A percentile compares a stretch with the other conserved stretches of the same genome.
Evolutionary conservation across 2,888 invertebrate species (phyloP).

Genomic region (Drosophila prostipennis): DNA sequence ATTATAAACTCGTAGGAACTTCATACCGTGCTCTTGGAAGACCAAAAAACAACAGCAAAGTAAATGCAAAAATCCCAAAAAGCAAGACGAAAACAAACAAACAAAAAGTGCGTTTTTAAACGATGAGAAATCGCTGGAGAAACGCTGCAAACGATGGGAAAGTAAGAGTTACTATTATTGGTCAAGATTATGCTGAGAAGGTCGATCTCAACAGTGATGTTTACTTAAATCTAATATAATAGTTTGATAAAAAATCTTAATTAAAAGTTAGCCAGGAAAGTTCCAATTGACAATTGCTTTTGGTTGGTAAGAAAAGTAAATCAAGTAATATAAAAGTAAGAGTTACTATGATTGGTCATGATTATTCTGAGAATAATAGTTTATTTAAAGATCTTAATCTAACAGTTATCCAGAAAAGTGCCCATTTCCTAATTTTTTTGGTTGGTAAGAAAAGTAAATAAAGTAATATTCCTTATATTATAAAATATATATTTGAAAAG

Average conservation of each 20-base stretch:
- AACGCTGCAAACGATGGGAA: constrained; percentile 21
- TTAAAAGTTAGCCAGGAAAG: neutral
- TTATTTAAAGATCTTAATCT: no score
- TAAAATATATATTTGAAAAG: no score
- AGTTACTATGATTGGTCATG: no score
- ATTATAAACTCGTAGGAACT: constrained; percentile 94
- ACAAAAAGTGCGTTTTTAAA: constrained; percentile 48
- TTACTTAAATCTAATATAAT: neutral
- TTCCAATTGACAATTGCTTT: neutral
- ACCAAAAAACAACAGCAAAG: constrained; percentile 86
- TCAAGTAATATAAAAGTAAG: no score
- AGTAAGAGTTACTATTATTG: constrained; percentile 15
- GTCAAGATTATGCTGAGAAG: neutral
- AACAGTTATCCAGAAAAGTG: no score
- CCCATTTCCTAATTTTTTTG: no score
- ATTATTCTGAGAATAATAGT: no score
- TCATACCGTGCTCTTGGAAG: constrained; percentile 99
- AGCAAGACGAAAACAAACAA: constrained; percentile 4
- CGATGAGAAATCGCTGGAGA: constrained; percentile 23
- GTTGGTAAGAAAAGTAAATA: no score
- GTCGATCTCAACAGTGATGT: neutral
- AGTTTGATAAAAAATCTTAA: neutral
- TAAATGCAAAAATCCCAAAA: constrained; percentile 22
- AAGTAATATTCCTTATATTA: no score
- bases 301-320: no score